These are phyloP conservation scores for Dexiosoma caninum DNA, from an alignment of 2,888 invertebrate species.

Conservation along the genomic window DNA sequence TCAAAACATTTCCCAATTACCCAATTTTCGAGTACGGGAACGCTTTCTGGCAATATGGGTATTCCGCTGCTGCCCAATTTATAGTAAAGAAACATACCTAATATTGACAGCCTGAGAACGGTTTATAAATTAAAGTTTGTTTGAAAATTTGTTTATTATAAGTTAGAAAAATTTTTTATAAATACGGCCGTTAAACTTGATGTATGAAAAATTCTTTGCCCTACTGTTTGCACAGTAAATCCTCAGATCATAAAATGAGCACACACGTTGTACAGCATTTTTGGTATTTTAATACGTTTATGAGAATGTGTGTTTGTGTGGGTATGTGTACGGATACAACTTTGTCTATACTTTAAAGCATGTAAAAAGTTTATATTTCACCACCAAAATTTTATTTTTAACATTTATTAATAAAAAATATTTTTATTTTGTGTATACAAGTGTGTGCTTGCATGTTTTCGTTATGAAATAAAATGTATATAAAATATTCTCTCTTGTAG, in stretches of 20 bases:
- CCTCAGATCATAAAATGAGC: background rate
- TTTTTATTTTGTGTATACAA: conserved; percentile 60
- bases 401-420: conserved; percentile 73
- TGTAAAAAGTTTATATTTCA: conserved; percentile 56
- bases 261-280: conserved; percentile 33
- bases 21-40: no score
- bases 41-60: no score
- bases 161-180: no score
- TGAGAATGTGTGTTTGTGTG: background rate
- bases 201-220: background rate
- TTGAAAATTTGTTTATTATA: no score
- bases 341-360: conserved; percentile 7
- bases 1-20: no score
- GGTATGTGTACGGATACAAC: background rate
- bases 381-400: conserved; percentile 66
- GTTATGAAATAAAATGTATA: conserved; percentile 19
- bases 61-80: no score
- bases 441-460: background rate
- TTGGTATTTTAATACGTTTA: conserved; percentile 22
- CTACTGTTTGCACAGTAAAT: conserved; percentile 10
- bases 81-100: no score
- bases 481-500: conserved; percentile 16
- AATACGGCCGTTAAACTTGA: no score
- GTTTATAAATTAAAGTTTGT: no score
- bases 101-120: no score